These are phyloP conservation scores for Bicyclus anynana DNA, from an alignment of 1,140 invertebrate species.

Conservation along the genomic window DNA sequence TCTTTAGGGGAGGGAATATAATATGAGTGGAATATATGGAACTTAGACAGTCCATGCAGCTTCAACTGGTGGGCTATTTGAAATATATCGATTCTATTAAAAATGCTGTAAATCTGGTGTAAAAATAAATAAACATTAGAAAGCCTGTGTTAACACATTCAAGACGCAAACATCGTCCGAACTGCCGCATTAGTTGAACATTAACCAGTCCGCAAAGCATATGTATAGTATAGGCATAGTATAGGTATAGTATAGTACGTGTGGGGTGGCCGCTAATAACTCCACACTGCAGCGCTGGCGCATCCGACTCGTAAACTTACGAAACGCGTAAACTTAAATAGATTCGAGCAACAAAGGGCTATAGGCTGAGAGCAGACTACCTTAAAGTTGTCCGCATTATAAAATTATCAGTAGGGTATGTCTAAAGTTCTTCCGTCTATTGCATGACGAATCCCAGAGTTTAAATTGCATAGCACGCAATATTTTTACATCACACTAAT, in stretches of 20 bases:
- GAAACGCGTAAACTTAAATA: constrained; percentile 70
- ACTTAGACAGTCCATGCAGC: too few species aligned
- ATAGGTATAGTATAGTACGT: too few species aligned
- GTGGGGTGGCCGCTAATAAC: constrained; percentile 54
- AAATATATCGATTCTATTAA: too few species aligned
- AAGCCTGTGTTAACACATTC: neutral
- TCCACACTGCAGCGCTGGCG: constrained; percentile 42
- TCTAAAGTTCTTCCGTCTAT: too few species aligned
- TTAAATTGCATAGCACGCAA: too few species aligned
- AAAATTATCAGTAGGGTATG: too few species aligned
- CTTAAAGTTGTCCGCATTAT: neutral
- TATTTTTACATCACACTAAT: too few species aligned
- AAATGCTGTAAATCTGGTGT: neutral
- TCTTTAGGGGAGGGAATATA: too few species aligned
- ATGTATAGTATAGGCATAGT: too few species aligned
- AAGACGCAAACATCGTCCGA: constrained; percentile 17
- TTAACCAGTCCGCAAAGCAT: constrained; percentile 30
- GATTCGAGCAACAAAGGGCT: constrained; percentile 58
- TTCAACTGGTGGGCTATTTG: too few species aligned
- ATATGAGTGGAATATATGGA: too few species aligned
- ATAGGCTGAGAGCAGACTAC: neutral
- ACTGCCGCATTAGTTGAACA: constrained; percentile 13
- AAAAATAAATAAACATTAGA: neutral
- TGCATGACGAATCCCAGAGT: too few species aligned
- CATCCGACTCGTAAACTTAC: constrained; percentile 67